Percentiles rank a stretch among this genome's conserved stretches.
phyloP scores from a whole-genome alignment of 1,140 invertebrate genomes.

The Hyles vespertilio region DNA sequence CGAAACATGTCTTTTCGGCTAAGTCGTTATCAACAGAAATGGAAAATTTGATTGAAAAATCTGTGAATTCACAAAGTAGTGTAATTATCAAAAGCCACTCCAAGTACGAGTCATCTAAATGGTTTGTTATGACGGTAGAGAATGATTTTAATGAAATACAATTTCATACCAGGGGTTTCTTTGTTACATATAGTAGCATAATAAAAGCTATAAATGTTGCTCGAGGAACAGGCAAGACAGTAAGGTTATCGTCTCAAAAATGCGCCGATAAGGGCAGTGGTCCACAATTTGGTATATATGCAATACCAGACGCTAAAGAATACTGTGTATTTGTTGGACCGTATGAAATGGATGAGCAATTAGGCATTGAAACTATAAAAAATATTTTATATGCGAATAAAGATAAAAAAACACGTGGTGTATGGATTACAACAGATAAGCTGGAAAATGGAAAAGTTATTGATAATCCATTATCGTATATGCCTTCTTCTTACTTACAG shows the following conservation, averaged over 20 bases:
- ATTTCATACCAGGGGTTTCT: slow-evolving; percentile 60
- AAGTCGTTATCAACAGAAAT: not conserved
- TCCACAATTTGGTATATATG: slow-evolving; percentile 64
- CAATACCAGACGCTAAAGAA: slow-evolving; percentile 46
- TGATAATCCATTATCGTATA: slow-evolving; percentile 57
- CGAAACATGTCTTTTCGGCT: too few relatives aligned
- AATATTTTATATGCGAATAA: slow-evolving; percentile 14
- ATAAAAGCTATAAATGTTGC: slow-evolving; percentile 56
- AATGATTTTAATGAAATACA: slow-evolving; percentile 64
- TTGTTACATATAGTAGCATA: slow-evolving; percentile 59
- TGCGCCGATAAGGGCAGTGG: slow-evolving; percentile 25
- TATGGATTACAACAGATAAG: slow-evolving; percentile 61
- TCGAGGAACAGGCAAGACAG: slow-evolving; percentile 50
- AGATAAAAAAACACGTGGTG: slow-evolving; percentile 42
- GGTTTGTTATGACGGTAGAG: slow-evolving; percentile 66
- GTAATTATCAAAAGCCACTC: not conserved
- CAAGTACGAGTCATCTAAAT: slow-evolving; percentile 37
- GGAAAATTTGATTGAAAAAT: slow-evolving; percentile 2
- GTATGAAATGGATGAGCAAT: slow-evolving; percentile 52
- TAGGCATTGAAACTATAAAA: slow-evolving; percentile 60
- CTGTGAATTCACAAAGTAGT: not conserved
- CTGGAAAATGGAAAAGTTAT: slow-evolving; percentile 56
- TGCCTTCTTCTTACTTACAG: slow-evolving; percentile 28
- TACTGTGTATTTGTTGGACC: slow-evolving; percentile 60
- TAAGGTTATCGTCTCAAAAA: slow-evolving; percentile 54